Conservation (phyloP, 2,888 invertebrate genomes). For the Pheosia gnoma region DNA sequence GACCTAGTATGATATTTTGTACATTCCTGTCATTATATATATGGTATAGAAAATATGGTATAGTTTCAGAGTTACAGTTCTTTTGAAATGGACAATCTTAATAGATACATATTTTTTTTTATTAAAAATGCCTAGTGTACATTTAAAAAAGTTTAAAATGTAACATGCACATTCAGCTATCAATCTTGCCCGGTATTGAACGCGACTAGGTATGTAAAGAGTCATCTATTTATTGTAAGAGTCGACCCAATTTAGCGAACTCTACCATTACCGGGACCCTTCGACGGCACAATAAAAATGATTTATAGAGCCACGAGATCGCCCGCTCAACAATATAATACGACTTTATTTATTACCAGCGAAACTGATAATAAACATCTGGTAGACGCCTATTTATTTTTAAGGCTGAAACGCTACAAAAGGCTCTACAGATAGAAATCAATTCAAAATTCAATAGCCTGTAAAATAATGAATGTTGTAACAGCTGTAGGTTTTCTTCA, state of each 20-base stretch:
- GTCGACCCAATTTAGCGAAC: conserved; percentile 73
- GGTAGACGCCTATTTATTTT: conserved; percentile 55
- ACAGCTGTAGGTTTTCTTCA: too few species aligned
- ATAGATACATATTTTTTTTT: too few species aligned
- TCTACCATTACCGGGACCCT: conserved; percentile 68
- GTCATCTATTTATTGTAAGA: conserved; percentile 62
- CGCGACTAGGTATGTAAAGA: conserved; percentile 34
- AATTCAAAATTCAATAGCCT: not conserved
- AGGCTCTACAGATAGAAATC: conserved; percentile 8
- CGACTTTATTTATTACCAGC: conserved; percentile 73
- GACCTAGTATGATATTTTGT: conserved; percentile 24
- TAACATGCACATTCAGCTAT: conserved; percentile 27
- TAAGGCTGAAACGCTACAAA: conserved; percentile 23
- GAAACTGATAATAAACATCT: conserved; percentile 74
- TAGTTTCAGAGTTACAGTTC: too few species aligned
- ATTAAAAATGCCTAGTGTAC: not conserved
- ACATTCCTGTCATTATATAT: too few species aligned
- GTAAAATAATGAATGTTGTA: not conserved
- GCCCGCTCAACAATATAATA: conserved; percentile 76
- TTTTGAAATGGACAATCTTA: too few species aligned
- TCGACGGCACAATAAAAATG: conserved; percentile 80
- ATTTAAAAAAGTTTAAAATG: not conserved
- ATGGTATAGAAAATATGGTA: too few species aligned
- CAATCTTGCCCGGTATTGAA: conserved; percentile 12
- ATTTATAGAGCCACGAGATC: conserved; percentile 75